Evolutionary conservation across 2,888 invertebrate genomes (phyloP).

Genomic region (Lumbricus terrestris): DNA sequence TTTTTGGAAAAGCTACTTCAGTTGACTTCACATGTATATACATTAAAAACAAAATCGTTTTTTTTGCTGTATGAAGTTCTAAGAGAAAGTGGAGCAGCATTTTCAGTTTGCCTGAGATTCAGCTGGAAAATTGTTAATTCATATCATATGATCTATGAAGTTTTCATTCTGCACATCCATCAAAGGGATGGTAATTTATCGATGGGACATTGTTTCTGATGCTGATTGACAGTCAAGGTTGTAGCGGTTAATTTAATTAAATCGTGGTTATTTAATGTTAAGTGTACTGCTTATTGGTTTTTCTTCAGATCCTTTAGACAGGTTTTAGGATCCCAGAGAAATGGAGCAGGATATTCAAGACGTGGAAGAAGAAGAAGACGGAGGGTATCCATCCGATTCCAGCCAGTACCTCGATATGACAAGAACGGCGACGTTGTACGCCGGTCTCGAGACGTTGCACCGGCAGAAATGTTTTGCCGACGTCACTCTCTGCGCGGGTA

Average conservation of each 20-base stretch:
- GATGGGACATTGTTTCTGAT: too few relatives aligned
- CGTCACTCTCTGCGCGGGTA: conserved; percentile 47
- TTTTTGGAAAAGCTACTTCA: too few relatives aligned
- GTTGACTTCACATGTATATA: too few relatives aligned
- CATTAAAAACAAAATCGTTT: too few relatives aligned
- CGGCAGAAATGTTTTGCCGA: conserved; percentile 47
- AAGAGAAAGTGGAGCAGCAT: too few relatives aligned
- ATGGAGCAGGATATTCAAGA: neutral
- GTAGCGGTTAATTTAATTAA: neutral
- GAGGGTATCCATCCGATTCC: neutral
- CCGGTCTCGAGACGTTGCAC: conserved; percentile 14
- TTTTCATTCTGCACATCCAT: too few relatives aligned
- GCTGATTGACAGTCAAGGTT: neutral
- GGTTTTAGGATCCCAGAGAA: neutral
- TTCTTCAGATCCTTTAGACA: neutral
- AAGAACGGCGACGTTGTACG: neutral
- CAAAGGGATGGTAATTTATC: too few relatives aligned
- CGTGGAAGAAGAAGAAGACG: neutral
- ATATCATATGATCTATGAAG: too few relatives aligned
- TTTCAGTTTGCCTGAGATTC: too few relatives aligned
- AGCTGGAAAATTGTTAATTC: too few relatives aligned
- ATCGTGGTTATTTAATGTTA: neutral
- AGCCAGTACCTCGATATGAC: neutral
- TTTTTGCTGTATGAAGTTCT: too few relatives aligned
- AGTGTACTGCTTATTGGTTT: neutral